Evolutionary conservation across 2,888 invertebrate genomes (phyloP).

Genomic region (Bellardia pandia): DNA sequence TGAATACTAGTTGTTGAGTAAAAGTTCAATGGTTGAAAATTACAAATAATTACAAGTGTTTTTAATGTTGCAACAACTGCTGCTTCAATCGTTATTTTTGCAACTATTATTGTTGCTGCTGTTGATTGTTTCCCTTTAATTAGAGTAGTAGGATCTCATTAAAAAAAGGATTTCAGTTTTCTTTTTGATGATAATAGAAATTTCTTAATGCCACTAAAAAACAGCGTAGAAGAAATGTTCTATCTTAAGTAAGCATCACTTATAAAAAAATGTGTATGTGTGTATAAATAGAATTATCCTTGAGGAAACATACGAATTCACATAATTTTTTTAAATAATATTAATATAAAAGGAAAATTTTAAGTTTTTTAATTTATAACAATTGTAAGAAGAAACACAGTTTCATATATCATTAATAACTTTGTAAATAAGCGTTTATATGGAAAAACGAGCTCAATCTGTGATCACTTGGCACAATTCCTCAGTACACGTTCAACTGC

Average conservation of each 20-base stretch:
- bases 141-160: conserved; percentile 42
- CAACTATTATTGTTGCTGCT: neutral
- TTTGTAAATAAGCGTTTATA: neutral
- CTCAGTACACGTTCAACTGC: too few species aligned
- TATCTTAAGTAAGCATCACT: neutral
- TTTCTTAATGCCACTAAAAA: conserved; percentile 42
- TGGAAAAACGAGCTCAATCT: too few species aligned
- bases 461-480: too few species aligned
- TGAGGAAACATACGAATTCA: neutral
- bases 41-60: conserved; percentile 66
- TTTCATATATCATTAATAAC: too few species aligned
- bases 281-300: neutral
- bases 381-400: too few species aligned
- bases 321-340: too few species aligned
- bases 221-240: conserved; percentile 22
- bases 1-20: conserved; percentile 35
- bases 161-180: conserved; percentile 30
- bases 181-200: conserved; percentile 22
- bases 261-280: neutral
- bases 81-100: conserved; percentile 29
- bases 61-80: conserved; percentile 48
- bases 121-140: conserved; percentile 47
- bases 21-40: conserved; percentile 38
- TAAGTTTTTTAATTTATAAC: too few species aligned
- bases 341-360: too few species aligned